Conservation (phyloP, 2,888 invertebrate species). For the Zygogramma bicolorata region DNA sequence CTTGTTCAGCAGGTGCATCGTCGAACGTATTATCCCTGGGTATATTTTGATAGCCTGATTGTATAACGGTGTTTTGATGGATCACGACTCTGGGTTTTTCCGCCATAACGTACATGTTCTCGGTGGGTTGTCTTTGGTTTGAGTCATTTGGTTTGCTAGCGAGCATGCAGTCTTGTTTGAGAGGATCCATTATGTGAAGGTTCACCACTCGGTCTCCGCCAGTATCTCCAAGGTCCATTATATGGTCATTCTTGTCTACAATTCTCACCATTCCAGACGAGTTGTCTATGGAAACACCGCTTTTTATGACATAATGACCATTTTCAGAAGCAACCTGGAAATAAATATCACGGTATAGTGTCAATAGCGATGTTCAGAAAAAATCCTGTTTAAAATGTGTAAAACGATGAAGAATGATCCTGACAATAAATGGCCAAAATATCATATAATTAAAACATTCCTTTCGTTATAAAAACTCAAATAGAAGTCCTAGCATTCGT, state of each 20-base stretch:
- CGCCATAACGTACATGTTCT: conserved; percentile 6
- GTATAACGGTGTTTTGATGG: conserved; percentile 52
- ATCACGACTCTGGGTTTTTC: conserved; percentile 47
- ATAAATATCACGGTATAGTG: no score
- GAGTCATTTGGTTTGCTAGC: conserved; percentile 40
- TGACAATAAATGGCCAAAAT: no score
- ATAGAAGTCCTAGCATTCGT: no score
- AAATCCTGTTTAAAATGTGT: no score
- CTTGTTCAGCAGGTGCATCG: conserved; percentile 14
- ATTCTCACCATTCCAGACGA: conserved; percentile 53
- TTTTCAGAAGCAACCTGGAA: conserved; percentile 52
- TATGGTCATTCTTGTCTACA: conserved; percentile 49
- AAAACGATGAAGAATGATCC: no score
- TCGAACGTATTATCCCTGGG: conserved; percentile 8
- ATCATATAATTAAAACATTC: no score
- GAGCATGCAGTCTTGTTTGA: conserved; percentile 55
- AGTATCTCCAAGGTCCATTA: conserved; percentile 33
- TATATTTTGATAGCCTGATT: conserved; percentile 21
- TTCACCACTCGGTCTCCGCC: conserved; percentile 54
- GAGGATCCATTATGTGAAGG: conserved; percentile 55
- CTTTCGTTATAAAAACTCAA: no score
- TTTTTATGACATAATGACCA: conserved; percentile 57
- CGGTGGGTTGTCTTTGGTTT: conserved; percentile 33
- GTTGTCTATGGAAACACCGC: conserved; percentile 52
- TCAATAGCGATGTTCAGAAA: no score